Percentiles rank a stretch among this genome's conserved stretches.
phyloP scores from a whole-genome alignment of 2,113 vertebrate genomes.

The Archocentrus centrarchus region DNA sequence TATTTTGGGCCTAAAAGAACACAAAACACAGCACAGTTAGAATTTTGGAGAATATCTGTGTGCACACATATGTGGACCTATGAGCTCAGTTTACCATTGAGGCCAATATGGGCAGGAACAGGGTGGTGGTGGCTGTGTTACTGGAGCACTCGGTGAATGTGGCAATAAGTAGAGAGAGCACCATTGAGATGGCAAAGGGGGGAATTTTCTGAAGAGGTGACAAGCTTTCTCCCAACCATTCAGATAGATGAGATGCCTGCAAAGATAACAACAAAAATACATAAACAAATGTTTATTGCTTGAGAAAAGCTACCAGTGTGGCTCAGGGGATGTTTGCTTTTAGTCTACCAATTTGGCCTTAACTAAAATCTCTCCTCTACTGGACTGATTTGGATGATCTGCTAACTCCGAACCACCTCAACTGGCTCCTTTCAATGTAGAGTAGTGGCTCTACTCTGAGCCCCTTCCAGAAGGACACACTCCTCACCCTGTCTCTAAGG shows the following conservation, averaged over 20 bases:
- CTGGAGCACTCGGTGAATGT: constrained; percentile 93
- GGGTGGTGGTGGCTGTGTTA: constrained; percentile 92
- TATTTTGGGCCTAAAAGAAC: constrained; percentile 81
- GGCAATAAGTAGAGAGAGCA: constrained; percentile 85
- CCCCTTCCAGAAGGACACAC: too few relatives aligned
- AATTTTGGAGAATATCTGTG: background rate
- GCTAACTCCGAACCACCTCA: too few relatives aligned
- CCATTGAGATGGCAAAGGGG: constrained; percentile 76
- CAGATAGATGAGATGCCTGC: constrained; percentile 86
- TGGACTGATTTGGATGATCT: background rate
- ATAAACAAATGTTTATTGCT: background rate
- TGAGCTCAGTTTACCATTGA: constrained; percentile 86
- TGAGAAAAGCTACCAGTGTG: background rate
- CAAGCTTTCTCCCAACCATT: constrained; percentile 85
- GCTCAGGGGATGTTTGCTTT: background rate
- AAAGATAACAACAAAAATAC: background rate
- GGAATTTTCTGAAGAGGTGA: constrained; percentile 85
- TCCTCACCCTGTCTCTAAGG: too few relatives aligned
- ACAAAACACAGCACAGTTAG: constrained; percentile 7
- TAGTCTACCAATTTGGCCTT: background rate
- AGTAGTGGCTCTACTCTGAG: too few relatives aligned
- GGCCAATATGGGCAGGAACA: constrained; percentile 92
- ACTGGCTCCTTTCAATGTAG: too few relatives aligned
- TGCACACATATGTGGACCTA: background rate
- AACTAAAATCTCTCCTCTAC: background rate